Conservation (phyloP, 37 sponge, comb jelly and placozoan genomes). For the Mnemiopsis leidyi region DNA sequence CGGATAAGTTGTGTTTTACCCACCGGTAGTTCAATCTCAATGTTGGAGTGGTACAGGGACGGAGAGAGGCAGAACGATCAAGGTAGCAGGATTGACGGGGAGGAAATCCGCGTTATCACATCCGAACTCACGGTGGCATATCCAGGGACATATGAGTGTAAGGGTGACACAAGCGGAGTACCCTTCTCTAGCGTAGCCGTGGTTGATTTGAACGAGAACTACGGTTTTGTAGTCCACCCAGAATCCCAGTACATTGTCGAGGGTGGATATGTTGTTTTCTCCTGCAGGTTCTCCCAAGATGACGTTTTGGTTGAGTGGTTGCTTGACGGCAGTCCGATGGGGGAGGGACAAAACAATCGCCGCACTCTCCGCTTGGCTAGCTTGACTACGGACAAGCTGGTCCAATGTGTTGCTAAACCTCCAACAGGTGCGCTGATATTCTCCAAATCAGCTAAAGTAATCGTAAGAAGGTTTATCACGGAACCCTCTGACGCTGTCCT, state of each 20-base stretch:
- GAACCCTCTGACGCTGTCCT: background rate
- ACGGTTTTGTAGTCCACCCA: constrained; percentile 2
- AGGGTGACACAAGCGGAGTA: background rate
- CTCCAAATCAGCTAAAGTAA: background rate
- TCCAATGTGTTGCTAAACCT: background rate
- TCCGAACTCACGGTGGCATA: background rate
- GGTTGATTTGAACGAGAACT: background rate
- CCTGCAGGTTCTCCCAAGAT: background rate
- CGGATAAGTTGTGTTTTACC: background rate
- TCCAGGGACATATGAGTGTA: background rate
- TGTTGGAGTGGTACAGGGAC: background rate
- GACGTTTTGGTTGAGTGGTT: background rate
- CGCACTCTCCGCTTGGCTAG: background rate
- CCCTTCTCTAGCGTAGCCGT: background rate
- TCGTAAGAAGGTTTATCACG: background rate
- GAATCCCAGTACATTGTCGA: background rate
- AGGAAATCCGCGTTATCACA: background rate
- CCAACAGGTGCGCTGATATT: background rate
- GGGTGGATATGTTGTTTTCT: background rate
- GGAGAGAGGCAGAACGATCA: background rate
- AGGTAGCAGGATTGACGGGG: background rate
- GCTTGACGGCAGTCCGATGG: background rate
- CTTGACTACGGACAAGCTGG: background rate
- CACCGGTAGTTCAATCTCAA: background rate
- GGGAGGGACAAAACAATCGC: background rate